A percentile compares a stretch with the other conserved stretches of the same genome.
phyloP scores from a whole-genome alignment of 2,888 invertebrate species.

The Sinotaia quadrata region DNA sequence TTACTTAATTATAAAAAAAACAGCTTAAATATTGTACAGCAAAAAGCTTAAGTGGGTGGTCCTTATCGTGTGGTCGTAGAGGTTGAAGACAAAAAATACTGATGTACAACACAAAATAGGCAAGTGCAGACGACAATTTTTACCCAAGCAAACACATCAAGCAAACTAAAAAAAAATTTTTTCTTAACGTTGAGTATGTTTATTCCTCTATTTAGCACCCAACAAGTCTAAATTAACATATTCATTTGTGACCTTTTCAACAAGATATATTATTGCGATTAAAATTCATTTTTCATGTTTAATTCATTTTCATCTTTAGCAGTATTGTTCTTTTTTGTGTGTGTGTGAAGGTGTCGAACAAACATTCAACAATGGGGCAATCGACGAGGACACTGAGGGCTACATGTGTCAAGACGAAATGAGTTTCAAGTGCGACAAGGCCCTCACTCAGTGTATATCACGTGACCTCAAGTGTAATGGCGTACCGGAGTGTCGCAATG shows the following conservation, averaged over 20 bases:
- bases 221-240: neutral
- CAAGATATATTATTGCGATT: neutral
- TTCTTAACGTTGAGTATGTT: too few species aligned
- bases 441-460: slow-evolving; percentile 47
- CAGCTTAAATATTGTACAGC: too few species aligned
- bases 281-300: neutral
- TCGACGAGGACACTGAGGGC: neutral
- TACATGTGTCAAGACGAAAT: slow-evolving; percentile 18
- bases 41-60: too few species aligned
- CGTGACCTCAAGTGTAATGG: slow-evolving; percentile 53
- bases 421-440: slow-evolving; percentile 49
- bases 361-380: neutral
- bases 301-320: neutral
- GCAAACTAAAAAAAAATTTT: too few species aligned
- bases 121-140: too few species aligned
- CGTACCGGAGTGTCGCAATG: slow-evolving; percentile 59
- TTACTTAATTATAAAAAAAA: too few species aligned
- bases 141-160: too few species aligned
- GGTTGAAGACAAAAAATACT: too few species aligned
- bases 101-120: too few species aligned
- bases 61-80: too few species aligned
- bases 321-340: neutral
- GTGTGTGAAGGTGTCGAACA: neutral
- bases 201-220: neutral
- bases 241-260: neutral